Conservation (phyloP, 1,140 invertebrate species). For the Dendrolimus kikuchii region DNA sequence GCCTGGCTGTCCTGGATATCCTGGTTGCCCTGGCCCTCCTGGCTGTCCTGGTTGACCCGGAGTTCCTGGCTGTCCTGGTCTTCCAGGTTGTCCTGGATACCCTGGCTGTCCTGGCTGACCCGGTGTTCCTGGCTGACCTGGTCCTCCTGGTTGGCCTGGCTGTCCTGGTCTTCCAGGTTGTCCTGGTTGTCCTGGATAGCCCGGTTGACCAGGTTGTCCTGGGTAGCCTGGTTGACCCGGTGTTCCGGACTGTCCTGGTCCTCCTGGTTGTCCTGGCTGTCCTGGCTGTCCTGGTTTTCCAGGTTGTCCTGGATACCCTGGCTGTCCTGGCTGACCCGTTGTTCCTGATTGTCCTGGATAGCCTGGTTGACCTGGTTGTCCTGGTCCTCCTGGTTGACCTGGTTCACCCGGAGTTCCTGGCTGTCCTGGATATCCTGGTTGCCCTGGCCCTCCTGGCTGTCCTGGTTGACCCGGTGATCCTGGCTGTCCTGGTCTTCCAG, state of each 20-base stretch:
- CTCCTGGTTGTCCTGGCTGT: not conserved
- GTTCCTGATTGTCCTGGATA: no score
- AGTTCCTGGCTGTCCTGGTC: not conserved
- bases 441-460: not conserved
- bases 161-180: slow-evolving; percentile 4
- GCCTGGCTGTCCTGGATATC: slow-evolving; percentile 4
- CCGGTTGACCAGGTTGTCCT: slow-evolving; percentile 17
- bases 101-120: slow-evolving; percentile 7
- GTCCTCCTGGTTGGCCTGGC: slow-evolving; percentile 5
- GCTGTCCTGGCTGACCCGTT: not conserved
- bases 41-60: slow-evolving; percentile 8
- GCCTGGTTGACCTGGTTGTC: not conserved
- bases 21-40: slow-evolving; percentile 22
- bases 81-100: not conserved
- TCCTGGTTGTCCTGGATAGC: slow-evolving; percentile 12
- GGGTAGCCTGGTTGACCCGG: slow-evolving; percentile 11
- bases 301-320: not conserved
- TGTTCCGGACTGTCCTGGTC: slow-evolving; percentile 5
- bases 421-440: slow-evolving; percentile 10
- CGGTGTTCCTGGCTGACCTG: slow-evolving; percentile 5
- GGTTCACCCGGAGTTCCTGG: slow-evolving; percentile 14
- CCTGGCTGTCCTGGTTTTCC: not conserved
- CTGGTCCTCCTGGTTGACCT: slow-evolving; percentile 5
- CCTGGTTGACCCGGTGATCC: slow-evolving; percentile 6
- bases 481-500: slow-evolving; percentile 7